Evolutionary conservation across 2,797 vertebrate species (phyloP).

Genomic region (Momotus momota): DNA sequence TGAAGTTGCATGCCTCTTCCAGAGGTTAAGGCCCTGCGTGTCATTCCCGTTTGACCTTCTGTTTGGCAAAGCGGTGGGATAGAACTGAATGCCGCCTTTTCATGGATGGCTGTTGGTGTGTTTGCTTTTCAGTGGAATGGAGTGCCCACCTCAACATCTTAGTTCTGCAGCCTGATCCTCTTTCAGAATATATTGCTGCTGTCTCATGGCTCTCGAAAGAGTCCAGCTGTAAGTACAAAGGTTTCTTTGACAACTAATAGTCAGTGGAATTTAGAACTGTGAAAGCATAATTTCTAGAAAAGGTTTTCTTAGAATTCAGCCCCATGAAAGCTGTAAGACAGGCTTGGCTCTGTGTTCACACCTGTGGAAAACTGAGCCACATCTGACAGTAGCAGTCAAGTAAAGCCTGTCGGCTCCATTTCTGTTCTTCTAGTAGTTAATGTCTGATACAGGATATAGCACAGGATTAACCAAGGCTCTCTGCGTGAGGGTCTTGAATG

Average conservation of each 20-base stretch:
- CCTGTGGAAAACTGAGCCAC: neutral
- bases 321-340: neutral
- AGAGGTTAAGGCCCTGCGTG: neutral
- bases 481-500: neutral
- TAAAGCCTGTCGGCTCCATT: neutral
- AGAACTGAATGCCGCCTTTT: neutral
- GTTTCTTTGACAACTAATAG: neutral
- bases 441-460: neutral
- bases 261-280: neutral
- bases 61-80: neutral
- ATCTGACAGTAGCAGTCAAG: neutral
- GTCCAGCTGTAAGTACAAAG: conserved; percentile 87
- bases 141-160: conserved; percentile 85
- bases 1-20: neutral
- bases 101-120: neutral
- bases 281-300: neutral
- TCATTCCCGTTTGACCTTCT: neutral
- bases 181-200: conserved; percentile 90
- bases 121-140: conserved; percentile 90
- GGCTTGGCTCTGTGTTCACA: neutral
- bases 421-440: neutral
- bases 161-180: conserved; percentile 86
- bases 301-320: conserved; percentile 21
- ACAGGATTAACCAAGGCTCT: neutral
- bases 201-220: conserved; percentile 80